Percentiles rank a stretch among this genome's conserved stretches.
phyloP scores from a whole-genome alignment of 2,888 invertebrate genomes.

The Ochropacha duplaris region DNA sequence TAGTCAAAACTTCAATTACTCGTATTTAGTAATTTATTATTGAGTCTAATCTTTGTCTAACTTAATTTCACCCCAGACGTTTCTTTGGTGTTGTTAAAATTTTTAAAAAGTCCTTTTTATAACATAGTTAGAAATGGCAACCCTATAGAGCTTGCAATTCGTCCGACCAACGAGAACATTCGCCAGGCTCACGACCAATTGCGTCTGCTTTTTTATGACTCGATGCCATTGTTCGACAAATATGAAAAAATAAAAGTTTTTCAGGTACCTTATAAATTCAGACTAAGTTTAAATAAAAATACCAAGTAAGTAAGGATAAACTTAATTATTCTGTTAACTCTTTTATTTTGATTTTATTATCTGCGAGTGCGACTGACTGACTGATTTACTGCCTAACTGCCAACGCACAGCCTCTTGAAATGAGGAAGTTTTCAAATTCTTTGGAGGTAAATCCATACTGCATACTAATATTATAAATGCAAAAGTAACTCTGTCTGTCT shows the following conservation, averaged over 20 bases:
- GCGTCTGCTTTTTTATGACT: slow-evolving; percentile 47
- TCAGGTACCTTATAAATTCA: neutral
- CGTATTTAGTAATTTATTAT: too few relatives aligned
- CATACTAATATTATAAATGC: too few relatives aligned
- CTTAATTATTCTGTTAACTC: neutral
- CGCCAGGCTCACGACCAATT: slow-evolving; percentile 48
- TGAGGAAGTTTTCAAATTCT: too few relatives aligned
- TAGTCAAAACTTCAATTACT: too few relatives aligned
- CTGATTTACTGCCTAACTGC: too few relatives aligned
- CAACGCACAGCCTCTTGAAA: too few relatives aligned
- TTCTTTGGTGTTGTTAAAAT: neutral
- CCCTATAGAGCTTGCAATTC: slow-evolving; percentile 36
- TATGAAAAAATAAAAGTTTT: slow-evolving; percentile 17
- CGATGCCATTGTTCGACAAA: slow-evolving; percentile 40
- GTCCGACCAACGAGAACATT: slow-evolving; percentile 42
- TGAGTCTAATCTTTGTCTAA: too few relatives aligned
- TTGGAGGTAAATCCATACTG: too few relatives aligned
- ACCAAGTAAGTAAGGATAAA: neutral
- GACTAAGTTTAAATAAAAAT: neutral
- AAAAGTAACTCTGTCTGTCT: too few relatives aligned
- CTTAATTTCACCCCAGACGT: neutral
- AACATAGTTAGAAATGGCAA: neutral
- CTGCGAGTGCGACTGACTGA: too few relatives aligned
- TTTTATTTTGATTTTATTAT: too few relatives aligned
- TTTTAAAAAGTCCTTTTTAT: neutral